Conservation (phyloP, 2,888 invertebrate genomes). For the Andrena minutula region DNA sequence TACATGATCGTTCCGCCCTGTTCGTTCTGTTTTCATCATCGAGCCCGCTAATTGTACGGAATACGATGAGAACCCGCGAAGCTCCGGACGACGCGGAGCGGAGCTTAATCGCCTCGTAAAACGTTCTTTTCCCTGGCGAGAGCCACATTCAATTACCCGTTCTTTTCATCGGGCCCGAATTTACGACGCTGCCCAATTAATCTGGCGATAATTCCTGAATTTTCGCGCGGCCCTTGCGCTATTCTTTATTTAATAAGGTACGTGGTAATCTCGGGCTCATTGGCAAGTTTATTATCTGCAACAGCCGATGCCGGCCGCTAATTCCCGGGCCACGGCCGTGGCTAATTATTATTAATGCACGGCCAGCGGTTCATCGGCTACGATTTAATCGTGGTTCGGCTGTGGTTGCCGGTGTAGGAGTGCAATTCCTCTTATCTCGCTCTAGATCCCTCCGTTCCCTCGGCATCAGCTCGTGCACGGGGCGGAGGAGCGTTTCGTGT, state of each 20-base stretch:
- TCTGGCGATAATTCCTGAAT: constrained; percentile 29
- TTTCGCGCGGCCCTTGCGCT: constrained; percentile 25
- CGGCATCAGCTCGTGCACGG: not conserved
- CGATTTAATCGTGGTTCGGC: constrained; percentile 62
- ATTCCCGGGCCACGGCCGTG: constrained; percentile 44
- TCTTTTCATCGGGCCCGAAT: constrained; percentile 26
- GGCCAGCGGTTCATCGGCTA: constrained; percentile 58
- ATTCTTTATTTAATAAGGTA: constrained; percentile 19
- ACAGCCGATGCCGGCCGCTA: constrained; percentile 14
- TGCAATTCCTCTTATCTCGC: not conserved
- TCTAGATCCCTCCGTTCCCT: not conserved
- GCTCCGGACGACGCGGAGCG: constrained; percentile 3
- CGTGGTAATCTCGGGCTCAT: constrained; percentile 4
- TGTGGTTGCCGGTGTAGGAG: not conserved
- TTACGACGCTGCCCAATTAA: constrained; percentile 43
- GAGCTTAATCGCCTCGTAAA: constrained; percentile 45
- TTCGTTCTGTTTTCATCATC: not conserved
- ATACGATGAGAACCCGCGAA: not conserved
- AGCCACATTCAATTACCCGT: constrained; percentile 45
- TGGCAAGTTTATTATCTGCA: constrained; percentile 46
- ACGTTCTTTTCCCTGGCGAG: constrained; percentile 28
- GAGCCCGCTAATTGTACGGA: constrained; percentile 14
- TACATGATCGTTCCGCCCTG: no score
- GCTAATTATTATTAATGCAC: constrained; percentile 67
- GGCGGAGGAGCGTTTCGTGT: constrained; percentile 32